Evolutionary conservation across 2,113 vertebrate genomes (phyloP).

Genomic region (Rhizomys pruinosus): DNA sequence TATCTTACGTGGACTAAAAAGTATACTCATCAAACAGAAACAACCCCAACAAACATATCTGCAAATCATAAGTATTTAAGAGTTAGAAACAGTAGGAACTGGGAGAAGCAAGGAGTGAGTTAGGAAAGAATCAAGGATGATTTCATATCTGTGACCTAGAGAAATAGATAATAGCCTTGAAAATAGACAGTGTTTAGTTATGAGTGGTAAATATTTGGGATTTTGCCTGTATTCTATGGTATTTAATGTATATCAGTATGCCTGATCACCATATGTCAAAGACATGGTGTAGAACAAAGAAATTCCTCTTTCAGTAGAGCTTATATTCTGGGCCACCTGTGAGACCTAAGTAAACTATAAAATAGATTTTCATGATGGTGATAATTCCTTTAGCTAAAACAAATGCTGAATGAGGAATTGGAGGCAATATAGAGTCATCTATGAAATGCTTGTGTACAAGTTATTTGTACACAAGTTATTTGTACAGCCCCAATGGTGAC

Average conservation of each 20-base stretch:
- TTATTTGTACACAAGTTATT: neutral
- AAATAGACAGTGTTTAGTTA: constrained; percentile 11
- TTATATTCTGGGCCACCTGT: neutral
- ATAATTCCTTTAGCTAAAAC: constrained; percentile 12
- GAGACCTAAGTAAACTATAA: neutral
- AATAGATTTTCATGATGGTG: neutral
- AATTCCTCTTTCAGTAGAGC: neutral
- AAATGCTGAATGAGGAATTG: neutral
- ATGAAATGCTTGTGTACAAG: neutral
- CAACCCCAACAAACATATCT: neutral
- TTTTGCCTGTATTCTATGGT: neutral
- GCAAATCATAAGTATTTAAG: neutral
- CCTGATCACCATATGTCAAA: neutral
- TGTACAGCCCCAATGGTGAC: neutral
- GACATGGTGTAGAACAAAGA: neutral
- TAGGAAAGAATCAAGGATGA: neutral
- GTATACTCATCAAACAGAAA: neutral
- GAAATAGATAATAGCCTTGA: neutral
- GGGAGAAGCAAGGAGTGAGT: neutral
- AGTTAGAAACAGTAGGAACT: constrained; percentile 15
- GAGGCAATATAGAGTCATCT: neutral
- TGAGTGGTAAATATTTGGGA: neutral
- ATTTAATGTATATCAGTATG: neutral
- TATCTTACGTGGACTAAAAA: neutral
- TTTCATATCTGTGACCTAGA: neutral